phyloP scores from a whole-genome alignment of 1,140 invertebrate species.

The Maniola jurtina region DNA sequence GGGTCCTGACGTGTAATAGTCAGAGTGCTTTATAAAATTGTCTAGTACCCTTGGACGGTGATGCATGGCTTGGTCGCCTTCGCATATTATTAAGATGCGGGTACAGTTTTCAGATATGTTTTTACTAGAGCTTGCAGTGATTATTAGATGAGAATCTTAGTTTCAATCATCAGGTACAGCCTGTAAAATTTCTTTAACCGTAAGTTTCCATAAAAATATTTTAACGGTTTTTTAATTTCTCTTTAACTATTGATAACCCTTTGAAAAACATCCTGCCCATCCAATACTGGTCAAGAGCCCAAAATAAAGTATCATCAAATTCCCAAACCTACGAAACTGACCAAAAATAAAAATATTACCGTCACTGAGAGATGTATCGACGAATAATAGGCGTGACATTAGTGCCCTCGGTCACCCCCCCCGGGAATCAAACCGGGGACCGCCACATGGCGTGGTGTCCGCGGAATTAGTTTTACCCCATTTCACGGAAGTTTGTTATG shows the following conservation, averaged over 20 bases:
- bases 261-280: no score
- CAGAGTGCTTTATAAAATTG: slow-evolving; percentile 67
- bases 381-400: slow-evolving; percentile 75
- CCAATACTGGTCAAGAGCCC: neutral
- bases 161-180: no score
- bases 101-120: neutral
- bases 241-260: no score
- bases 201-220: no score
- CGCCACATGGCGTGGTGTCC: slow-evolving; percentile 63
- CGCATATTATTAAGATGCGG: slow-evolving; percentile 5
- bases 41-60: slow-evolving; percentile 46
- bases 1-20: slow-evolving; percentile 55
- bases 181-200: no score
- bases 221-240: no score
- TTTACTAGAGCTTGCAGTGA: neutral
- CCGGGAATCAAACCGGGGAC: slow-evolving; percentile 61
- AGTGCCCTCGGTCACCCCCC: slow-evolving; percentile 53
- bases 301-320: slow-evolving; percentile 29
- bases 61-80: slow-evolving; percentile 43
- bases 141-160: no score
- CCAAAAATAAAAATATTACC: slow-evolving; percentile 69
- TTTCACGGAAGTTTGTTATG: slow-evolving; percentile 73
- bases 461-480: slow-evolving; percentile 68
- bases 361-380: slow-evolving; percentile 69
- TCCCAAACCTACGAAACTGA: slow-evolving; percentile 58